phyloP scores from a whole-genome alignment of 2,797 vertebrate species.

The Coregonus ussuriensis region DNA sequence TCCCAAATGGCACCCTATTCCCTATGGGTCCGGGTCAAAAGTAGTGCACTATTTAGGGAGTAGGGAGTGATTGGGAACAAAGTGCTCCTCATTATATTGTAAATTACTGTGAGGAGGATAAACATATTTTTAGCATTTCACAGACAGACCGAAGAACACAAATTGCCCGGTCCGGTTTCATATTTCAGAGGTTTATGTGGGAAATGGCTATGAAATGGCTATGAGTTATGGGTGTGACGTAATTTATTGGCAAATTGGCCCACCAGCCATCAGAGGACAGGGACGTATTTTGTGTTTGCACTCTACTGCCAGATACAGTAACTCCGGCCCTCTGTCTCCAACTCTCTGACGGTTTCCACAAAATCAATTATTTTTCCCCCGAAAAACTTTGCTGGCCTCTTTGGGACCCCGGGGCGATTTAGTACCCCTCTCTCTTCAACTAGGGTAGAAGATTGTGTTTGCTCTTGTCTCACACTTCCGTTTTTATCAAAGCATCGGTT shows the following conservation, averaged over 20 bases:
- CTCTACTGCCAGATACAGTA: conserved; percentile 62
- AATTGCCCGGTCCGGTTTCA: conserved; percentile 9
- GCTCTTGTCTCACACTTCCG: conserved; percentile 52
- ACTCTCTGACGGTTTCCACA: conserved; percentile 25
- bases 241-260: conserved; percentile 74
- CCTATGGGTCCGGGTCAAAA: too few relatives aligned
- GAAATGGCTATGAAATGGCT: conserved; percentile 39
- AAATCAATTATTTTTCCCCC: conserved; percentile 50
- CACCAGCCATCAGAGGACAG: conserved; percentile 59
- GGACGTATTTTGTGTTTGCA: conserved; percentile 42
- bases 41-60: too few relatives aligned
- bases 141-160: conserved; percentile 25
- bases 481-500: conserved; percentile 84
- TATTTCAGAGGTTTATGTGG: conserved; percentile 65
- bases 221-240: conserved; percentile 60
- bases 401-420: conserved; percentile 53
- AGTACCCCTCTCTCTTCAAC: conserved; percentile 43
- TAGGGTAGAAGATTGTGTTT: conserved; percentile 48
- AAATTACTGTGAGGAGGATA: neutral
- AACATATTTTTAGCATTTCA: conserved; percentile 22
- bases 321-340: conserved; percentile 43
- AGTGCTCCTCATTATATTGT: too few relatives aligned
- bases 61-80: too few relatives aligned
- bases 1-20: too few relatives aligned
- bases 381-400: conserved; percentile 61